A percentile compares a stretch with the other conserved stretches of the same genome.
phyloP scores from a whole-genome alignment of 2,888 invertebrate genomes.

The Rhogogaster chlorosoma region DNA sequence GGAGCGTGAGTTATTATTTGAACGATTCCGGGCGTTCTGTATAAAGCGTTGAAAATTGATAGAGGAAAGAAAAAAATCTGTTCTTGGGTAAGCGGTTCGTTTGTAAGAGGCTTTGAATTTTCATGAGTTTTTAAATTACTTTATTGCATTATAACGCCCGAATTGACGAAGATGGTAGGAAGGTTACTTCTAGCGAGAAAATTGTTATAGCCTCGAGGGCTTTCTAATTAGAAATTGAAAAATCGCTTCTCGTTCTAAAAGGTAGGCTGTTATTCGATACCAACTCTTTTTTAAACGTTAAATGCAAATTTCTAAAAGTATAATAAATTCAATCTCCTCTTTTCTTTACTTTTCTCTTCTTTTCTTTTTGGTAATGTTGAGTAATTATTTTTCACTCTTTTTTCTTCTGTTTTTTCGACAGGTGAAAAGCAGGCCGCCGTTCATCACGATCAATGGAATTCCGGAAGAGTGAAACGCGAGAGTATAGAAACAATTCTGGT shows the following conservation, averaged over 20 bases:
- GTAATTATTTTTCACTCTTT: background rate
- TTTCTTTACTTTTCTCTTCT: background rate
- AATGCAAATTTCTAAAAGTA: background rate
- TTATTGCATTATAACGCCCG: conserved; percentile 48
- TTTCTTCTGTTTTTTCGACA: conserved; percentile 62
- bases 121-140: conserved; percentile 56
- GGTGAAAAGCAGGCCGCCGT: conserved; percentile 84
- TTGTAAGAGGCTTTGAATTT: conserved; percentile 55
- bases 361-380: background rate
- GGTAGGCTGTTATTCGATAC: background rate
- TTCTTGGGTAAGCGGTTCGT: background rate
- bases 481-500: conserved; percentile 23
- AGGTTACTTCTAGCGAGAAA: background rate
- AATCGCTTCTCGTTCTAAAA: background rate
- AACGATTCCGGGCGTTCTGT: background rate
- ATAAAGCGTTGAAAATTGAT: background rate
- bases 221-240: conserved; percentile 33
- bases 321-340: background rate
- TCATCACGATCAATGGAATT: conserved; percentile 83
- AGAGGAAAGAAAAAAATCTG: conserved; percentile 20
- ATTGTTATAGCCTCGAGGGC: conserved; percentile 12
- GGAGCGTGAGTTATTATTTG: background rate
- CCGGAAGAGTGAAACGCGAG: conserved; percentile 75
- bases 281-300: background rate
- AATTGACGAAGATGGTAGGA: background rate